Evolutionary conservation across 2,888 invertebrate genomes (phyloP).

Genomic region (Cheilosia variabilis): DNA sequence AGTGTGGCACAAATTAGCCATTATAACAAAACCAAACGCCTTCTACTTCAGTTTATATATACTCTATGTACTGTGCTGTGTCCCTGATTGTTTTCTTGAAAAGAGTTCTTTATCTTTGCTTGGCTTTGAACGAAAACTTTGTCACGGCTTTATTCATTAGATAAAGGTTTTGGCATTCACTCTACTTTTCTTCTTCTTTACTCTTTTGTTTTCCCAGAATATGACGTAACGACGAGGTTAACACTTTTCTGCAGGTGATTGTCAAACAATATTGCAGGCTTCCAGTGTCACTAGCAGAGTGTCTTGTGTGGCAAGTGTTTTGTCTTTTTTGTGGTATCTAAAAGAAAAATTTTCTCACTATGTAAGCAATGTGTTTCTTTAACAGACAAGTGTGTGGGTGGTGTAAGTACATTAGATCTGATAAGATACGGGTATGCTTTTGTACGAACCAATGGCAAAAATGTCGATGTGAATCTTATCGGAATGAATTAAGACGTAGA

Average conservation of each 20-base stretch:
- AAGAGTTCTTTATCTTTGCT: constrained; percentile 15
- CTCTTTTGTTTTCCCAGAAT: constrained; percentile 9
- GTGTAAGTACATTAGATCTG: constrained; percentile 27
- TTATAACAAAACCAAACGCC: neutral
- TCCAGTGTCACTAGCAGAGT: constrained; percentile 22
- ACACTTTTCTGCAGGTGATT: constrained; percentile 20
- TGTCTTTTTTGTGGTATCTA: neutral
- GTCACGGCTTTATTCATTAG: constrained; percentile 26
- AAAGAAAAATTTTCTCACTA: neutral
- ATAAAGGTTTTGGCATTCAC: neutral
- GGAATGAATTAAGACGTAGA: neutral
- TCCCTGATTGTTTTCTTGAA: constrained; percentile 14
- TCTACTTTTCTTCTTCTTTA: constrained; percentile 5
- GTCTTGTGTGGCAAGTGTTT: constrained; percentile 7
- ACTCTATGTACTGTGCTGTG: neutral
- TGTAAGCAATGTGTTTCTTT: constrained; percentile 36
- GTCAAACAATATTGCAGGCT: constrained; percentile 34
- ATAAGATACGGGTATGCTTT: neutral
- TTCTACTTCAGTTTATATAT: neutral
- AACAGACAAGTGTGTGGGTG: constrained; percentile 40
- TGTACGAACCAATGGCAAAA: neutral
- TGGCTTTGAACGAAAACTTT: constrained; percentile 31
- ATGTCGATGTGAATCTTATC: neutral
- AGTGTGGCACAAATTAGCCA: neutral
- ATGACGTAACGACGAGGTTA: constrained; percentile 32